Base-by-base conservation (phyloP, 2,797 vertebrate species). In the Falco novaeseelandiae region DNA sequence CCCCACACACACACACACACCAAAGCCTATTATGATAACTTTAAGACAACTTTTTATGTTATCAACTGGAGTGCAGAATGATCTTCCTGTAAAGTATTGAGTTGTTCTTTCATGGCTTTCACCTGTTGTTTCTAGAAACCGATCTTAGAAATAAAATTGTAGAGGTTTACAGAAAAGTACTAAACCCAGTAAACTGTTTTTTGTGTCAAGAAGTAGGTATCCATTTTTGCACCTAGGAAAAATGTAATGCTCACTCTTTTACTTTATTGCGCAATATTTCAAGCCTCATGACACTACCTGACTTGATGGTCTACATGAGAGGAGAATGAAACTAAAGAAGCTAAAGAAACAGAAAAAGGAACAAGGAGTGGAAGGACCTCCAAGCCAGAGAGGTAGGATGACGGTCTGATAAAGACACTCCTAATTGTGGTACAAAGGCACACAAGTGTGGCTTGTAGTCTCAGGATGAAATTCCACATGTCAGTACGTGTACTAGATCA, bases 1-100 rank as follows among this genome's bases (percentile, higher is more conserved):
- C 7, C 6, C 6, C 6, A 3, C 7, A 3, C 10, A 0, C 10
- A 4, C 2, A 4, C 10, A 26, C 5, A 20, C 2, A n/a, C 1
- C 58, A 23, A 36, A 36, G 25, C 18, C 17, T 70, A 15, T 55
- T 66, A 40, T 10, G 4, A 51, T 65, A 80, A 54, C 18, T 55
- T 66, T 19, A 61, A 30, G 20, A 26, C 8, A 65, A 49, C 6
- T 38, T 76, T 65, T 74, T 46, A 10, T 71, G 42, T 57, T 94
- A 95, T 83, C 29, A 38, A 0, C 17, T 55, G 22, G 19, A 78
- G 4, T 48, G 7, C 3, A n/a, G 25, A 83, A 73, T 55, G 9
- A 61, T 57, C 12, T 74, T 81, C 21, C 52, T 71, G 14, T 34
- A 40, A 70, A 77, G 3, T 51, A 42, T 2, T 38, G 25, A 83